These are phyloP conservation scores for Habrosyne pyritoides DNA, from an alignment of 2,888 invertebrate species.

Conservation along the genomic window DNA sequence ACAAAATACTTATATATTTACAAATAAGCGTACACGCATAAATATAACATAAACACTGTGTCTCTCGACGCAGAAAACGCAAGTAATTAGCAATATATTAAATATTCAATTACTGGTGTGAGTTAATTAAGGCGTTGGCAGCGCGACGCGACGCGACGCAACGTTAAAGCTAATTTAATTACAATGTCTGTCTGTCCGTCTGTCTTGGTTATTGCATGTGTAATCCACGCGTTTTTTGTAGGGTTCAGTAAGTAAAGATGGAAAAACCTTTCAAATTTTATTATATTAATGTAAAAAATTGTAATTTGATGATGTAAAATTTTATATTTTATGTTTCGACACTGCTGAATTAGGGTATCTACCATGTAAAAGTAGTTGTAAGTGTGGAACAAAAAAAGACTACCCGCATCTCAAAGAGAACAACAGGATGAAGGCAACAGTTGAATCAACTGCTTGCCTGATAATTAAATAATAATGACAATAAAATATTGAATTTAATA, in stretches of 20 bases:
- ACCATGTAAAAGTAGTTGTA: too few species aligned
- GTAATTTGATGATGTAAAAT: too few species aligned
- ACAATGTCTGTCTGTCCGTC: conserved; percentile 36
- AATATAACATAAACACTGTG: conserved; percentile 20
- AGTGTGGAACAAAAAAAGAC: too few species aligned
- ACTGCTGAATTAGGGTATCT: too few species aligned
- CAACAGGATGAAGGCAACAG: too few species aligned
- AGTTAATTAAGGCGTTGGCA: conserved; percentile 58
- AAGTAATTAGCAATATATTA: conserved; percentile 71
- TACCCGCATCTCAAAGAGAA: too few species aligned
- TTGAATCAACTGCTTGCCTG: too few species aligned
- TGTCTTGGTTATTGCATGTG: conserved; percentile 11
- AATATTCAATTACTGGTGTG: conserved; percentile 67
- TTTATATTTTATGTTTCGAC: too few species aligned
- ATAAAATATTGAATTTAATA: too few species aligned
- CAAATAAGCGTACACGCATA: conserved; percentile 8
- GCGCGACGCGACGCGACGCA: conserved; percentile 33
- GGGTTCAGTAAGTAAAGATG: neutral
- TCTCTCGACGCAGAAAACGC: conserved; percentile 1
- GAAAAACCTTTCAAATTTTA: neutral
- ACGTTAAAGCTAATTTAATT: conserved; percentile 50
- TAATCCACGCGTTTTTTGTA: neutral
- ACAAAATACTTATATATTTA: neutral
- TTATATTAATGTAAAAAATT: too few species aligned
- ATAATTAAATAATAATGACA: too few species aligned